A percentile compares a stretch with the other conserved stretches of the same genome.
Conservation (phyloP, 2,888 invertebrate genomes). For the Melitaea athalia region DNA sequence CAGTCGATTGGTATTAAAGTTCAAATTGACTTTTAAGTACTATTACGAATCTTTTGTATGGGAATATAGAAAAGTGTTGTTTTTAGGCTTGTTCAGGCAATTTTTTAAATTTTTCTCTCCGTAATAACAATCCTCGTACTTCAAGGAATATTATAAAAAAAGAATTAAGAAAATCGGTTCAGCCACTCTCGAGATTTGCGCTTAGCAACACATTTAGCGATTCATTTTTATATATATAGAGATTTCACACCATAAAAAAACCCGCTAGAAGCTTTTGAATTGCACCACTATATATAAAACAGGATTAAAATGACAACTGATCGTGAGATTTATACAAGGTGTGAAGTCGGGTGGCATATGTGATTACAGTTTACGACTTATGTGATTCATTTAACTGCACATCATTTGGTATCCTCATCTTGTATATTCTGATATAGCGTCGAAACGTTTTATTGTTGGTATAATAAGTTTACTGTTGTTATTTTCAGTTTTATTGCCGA, state of each 20-base stretch:
- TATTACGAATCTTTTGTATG: too few relatives aligned
- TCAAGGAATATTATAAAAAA: too few relatives aligned
- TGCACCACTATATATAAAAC: conserved; percentile 51
- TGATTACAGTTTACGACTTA: conserved; percentile 64
- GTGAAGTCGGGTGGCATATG: conserved; percentile 66
- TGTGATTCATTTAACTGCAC: conserved; percentile 54
- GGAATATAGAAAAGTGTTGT: too few relatives aligned
- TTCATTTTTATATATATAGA: too few relatives aligned
- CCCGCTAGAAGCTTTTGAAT: conserved; percentile 38
- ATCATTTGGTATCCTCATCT: conserved; percentile 37
- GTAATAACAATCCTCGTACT: too few relatives aligned
- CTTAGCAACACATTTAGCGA: too few relatives aligned
- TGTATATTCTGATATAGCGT: conserved; percentile 20
- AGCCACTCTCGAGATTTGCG: too few relatives aligned
- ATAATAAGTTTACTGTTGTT: conserved; percentile 8
- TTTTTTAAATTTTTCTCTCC: too few relatives aligned
- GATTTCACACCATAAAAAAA: not conserved
- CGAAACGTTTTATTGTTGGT: conserved; percentile 19
- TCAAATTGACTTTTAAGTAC: too few relatives aligned
- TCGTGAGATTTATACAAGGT: conserved; percentile 64
- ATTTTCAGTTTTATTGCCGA: conserved; percentile 5
- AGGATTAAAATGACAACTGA: conserved; percentile 70
- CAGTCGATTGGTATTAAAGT: too few relatives aligned
- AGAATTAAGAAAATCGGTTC: too few relatives aligned
- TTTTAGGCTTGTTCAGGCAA: too few relatives aligned